Evolutionary conservation across 2,888 invertebrate genomes (phyloP), one percentile per base, ranked within the genome.

Genomic region (Zele albiditarsus): DNA sequence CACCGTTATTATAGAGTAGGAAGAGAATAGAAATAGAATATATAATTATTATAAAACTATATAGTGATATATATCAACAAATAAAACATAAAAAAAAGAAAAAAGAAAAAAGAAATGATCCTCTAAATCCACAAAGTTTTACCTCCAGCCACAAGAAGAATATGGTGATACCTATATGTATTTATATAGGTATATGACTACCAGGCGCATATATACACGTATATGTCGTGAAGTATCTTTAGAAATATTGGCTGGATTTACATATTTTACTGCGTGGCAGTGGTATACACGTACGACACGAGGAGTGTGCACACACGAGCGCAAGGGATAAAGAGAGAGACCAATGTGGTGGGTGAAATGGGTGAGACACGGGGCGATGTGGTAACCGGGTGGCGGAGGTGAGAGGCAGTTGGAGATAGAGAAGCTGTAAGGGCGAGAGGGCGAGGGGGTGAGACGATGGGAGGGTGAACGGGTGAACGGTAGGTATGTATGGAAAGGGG

Each of bases 241-340:
- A 86, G 85, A 88, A 88, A 88, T 88, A 88, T 88, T 87, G 87
- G 88, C 86, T 87, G 86, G 87, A 88, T 88, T 88, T 88, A 85
- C 88, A 88, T 87, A 87, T 88, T 88, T 88, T 86, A 87, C 86
- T 53, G 53, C 53, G 5, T 46, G 46, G n/a, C 81, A 84, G 84
- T 84, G 86, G 86, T 84, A 12, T 38, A 86, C 85, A 83, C 82
- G 81, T 80, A 73, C 76, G 76, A 76, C 62, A 69, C 78, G 79
- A 78, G 77, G 80, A 80, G 73, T 62, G 78, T 73, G 79, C 33
- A 28, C 31, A 42, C 31, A 71, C 31, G 73, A 70, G 60, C 42
- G 49, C 67, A 67, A 66, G 27, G 27, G 38, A 72, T 31, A 63
- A 49, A 75, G 72, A 63, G 42, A 58, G 57, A 68, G 42, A 14